Percentiles rank a stretch among this genome's conserved stretches.
These are phyloP conservation scores for Acanthosepion pharaonis DNA, from an alignment of 2,888 invertebrate species.

Conservation along the genomic window DNA sequence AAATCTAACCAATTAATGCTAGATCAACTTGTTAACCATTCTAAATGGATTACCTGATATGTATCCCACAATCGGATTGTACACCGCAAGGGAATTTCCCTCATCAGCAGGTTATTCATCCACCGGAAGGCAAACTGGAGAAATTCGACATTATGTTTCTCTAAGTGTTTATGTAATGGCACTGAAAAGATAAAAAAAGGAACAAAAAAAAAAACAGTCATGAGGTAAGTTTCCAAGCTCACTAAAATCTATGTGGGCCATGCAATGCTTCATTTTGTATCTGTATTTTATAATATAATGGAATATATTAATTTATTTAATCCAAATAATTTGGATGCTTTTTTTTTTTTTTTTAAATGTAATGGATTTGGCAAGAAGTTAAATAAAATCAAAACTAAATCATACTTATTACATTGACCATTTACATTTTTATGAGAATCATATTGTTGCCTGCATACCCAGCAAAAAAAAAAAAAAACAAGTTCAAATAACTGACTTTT, in stretches of 20 bases:
- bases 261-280: neutral
- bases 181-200: slow-evolving; percentile 75
- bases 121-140: slow-evolving; percentile 99
- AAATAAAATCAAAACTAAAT: too few species aligned
- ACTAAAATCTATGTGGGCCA: neutral
- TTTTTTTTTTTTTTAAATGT: too few species aligned
- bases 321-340: too few species aligned
- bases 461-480: too few species aligned
- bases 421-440: too few species aligned
- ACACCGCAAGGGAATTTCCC: slow-evolving; percentile 96
- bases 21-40: neutral
- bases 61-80: slow-evolving; percentile 99
- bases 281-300: too few species aligned
- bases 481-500: too few species aligned
- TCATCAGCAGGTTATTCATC: slow-evolving; percentile 99
- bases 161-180: slow-evolving; percentile 92
- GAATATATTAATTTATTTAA: too few species aligned
- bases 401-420: too few species aligned
- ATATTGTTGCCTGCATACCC: too few species aligned
- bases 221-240: neutral
- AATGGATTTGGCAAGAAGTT: too few species aligned
- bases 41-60: slow-evolving; percentile 82
- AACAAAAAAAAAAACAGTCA: neutral
- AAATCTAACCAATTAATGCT: too few species aligned
- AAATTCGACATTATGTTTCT: slow-evolving; percentile 95